A percentile compares a stretch with the other conserved stretches of the same genome.
These are phyloP conservation scores for Cotesia vestalis DNA, from an alignment of 1,140 invertebrate species.

Conservation along the genomic window DNA sequence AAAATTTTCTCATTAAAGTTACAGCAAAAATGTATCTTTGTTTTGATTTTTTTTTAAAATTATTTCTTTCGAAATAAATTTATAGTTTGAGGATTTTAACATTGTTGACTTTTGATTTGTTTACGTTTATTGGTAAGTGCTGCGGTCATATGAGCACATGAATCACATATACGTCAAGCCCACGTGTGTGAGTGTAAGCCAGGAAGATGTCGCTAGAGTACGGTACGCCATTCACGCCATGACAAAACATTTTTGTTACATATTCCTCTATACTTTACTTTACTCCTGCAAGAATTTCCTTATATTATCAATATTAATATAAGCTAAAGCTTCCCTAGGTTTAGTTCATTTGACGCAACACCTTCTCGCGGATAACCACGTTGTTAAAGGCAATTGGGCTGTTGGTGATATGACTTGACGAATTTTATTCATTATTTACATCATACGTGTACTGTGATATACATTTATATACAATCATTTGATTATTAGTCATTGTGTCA, in stretches of 20 bases:
- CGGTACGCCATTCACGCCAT: no score
- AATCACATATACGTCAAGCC: neutral
- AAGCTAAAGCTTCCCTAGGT: neutral
- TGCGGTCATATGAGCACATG: neutral
- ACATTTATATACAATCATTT: slow-evolving; percentile 16
- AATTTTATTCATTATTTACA: slow-evolving; percentile 25
- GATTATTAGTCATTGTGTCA: slow-evolving; percentile 11
- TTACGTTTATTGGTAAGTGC: no score
- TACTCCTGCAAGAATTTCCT: no score
- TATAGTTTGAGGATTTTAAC: no score
- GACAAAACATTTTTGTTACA: no score
- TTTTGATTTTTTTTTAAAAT: neutral
- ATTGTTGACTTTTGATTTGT: no score
- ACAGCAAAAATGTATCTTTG: neutral
- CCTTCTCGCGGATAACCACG: neutral
- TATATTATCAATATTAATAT: no score
- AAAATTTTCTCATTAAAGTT: neutral
- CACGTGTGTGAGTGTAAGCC: no score
- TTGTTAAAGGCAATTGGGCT: slow-evolving; percentile 8
- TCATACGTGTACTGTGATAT: slow-evolving; percentile 29
- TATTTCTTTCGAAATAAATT: slow-evolving; percentile 10
- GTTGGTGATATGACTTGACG: slow-evolving; percentile 29
- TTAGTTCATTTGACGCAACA: neutral
- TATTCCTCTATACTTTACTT: no score
- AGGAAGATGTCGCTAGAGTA: no score